These are phyloP conservation scores for Polyodon spathula DNA, from an alignment of 2,113 vertebrate species.

Conservation along the genomic window DNA sequence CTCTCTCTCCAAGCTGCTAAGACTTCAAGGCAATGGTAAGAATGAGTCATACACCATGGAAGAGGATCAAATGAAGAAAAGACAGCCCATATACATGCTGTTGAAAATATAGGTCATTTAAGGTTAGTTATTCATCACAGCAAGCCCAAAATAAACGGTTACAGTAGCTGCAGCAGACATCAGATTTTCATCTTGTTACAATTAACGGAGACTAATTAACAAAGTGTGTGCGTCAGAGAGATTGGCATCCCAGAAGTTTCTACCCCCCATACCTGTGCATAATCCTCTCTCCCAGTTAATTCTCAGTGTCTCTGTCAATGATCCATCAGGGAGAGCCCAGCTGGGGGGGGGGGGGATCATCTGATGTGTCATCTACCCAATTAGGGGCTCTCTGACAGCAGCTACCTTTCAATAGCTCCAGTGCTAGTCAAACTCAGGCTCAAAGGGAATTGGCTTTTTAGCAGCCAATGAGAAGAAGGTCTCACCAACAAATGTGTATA, in stretches of 20 bases:
- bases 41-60: neutral
- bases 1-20: too few species aligned
- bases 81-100: neutral
- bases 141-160: neutral
- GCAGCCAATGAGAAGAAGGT: too few species aligned
- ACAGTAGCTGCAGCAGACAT: neutral
- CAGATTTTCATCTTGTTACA: slow-evolving; percentile 17
- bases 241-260: neutral
- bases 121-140: slow-evolving; percentile 7
- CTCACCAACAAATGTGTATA: too few species aligned
- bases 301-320: slow-evolving; percentile 9
- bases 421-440: too few species aligned
- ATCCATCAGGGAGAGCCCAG: slow-evolving; percentile 3
- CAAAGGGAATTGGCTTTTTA: too few species aligned
- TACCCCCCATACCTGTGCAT: neutral
- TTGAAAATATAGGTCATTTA: neutral
- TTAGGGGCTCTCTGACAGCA: neutral
- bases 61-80: neutral
- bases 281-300: slow-evolving; percentile 18
- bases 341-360: slow-evolving; percentile 1
- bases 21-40: too few species aligned
- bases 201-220: slow-evolving; percentile 16
- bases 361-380: neutral
- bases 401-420: neutral
- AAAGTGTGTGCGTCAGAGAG: neutral